Conservation (phyloP, 2,888 invertebrate species). For the Idaea biselata region DNA sequence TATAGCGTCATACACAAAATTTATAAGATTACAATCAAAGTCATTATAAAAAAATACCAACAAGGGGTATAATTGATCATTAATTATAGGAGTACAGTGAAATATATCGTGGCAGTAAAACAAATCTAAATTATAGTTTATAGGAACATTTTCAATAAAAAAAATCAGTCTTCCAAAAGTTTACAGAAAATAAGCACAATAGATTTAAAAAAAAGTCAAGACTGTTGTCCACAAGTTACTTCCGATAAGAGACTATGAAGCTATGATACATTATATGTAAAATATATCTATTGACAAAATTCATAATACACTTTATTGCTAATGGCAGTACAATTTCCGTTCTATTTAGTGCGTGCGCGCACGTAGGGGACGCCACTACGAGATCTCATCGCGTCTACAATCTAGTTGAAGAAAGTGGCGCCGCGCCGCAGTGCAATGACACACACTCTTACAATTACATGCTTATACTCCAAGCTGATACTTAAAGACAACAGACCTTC, state of each 20-base stretch:
- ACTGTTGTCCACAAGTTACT: slow-evolving; percentile 64
- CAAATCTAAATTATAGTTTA: slow-evolving; percentile 77
- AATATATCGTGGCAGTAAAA: slow-evolving; percentile 72
- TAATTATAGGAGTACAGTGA: slow-evolving; percentile 55
- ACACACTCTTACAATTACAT: slow-evolving; percentile 1
- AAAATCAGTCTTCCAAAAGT: slow-evolving; percentile 77
- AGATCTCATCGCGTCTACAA: not conserved
- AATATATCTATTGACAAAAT: slow-evolving; percentile 29
- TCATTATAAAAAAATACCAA: slow-evolving; percentile 61
- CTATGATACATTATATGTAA: slow-evolving; percentile 29
- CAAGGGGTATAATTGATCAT: slow-evolving; percentile 48
- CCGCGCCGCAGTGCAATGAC: not conserved
- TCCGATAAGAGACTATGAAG: slow-evolving; percentile 30
- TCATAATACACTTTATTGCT: slow-evolving; percentile 20
- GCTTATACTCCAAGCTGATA: slow-evolving; percentile 3
- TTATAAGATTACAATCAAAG: slow-evolving; percentile 75
- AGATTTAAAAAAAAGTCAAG: slow-evolving; percentile 55
- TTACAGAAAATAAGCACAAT: slow-evolving; percentile 67
- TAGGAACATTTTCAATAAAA: slow-evolving; percentile 73
- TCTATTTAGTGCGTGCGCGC: slow-evolving; percentile 5
- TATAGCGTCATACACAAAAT: slow-evolving; percentile 77
- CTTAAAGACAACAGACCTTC: slow-evolving; percentile 69
- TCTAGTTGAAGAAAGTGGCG: not conserved
- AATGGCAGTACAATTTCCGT: slow-evolving; percentile 6
- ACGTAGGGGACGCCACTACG: not conserved